Conservation (phyloP, 2,797 vertebrate species). For the Gymnocypris eckloni region DNA sequence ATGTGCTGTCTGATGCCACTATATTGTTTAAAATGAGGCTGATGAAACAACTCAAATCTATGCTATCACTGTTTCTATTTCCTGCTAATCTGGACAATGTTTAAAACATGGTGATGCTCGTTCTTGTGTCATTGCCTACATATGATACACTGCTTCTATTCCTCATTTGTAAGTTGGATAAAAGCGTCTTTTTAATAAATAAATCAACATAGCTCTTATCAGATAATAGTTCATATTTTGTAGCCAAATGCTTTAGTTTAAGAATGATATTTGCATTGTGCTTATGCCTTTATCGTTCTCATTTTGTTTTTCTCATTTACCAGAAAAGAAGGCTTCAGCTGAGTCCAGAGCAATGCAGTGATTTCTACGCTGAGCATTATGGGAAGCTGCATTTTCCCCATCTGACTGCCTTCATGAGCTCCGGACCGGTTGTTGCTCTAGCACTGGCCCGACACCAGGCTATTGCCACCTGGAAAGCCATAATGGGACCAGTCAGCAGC, state of each 20-base stretch:
- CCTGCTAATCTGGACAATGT: background rate
- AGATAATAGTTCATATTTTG: background rate
- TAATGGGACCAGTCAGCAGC: constrained; percentile 88
- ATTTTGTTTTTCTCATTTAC: background rate
- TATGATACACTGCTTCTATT: background rate
- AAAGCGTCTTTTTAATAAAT: background rate
- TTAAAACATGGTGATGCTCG: background rate
- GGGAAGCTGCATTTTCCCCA: constrained; percentile 90
- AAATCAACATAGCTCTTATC: background rate
- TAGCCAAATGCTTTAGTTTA: background rate
- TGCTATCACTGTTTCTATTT: background rate
- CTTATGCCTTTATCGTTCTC: background rate
- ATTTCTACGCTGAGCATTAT: constrained; percentile 92
- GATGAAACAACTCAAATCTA: no score
- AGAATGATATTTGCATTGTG: background rate
- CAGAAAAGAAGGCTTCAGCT: constrained; percentile 88
- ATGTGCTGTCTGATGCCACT: background rate
- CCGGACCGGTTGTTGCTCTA: constrained; percentile 87
- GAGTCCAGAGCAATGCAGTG: constrained; percentile 93
- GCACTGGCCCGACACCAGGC: constrained; percentile 84
- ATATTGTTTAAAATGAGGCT: background rate
- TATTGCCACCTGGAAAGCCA: constrained; percentile 86
- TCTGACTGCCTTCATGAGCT: constrained; percentile 94
- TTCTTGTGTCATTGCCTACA: background rate
- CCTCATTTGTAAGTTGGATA: background rate